Evolutionary conservation across 2,113 vertebrate genomes (phyloP).

Genomic region (Turdus rufiventris): DNA sequence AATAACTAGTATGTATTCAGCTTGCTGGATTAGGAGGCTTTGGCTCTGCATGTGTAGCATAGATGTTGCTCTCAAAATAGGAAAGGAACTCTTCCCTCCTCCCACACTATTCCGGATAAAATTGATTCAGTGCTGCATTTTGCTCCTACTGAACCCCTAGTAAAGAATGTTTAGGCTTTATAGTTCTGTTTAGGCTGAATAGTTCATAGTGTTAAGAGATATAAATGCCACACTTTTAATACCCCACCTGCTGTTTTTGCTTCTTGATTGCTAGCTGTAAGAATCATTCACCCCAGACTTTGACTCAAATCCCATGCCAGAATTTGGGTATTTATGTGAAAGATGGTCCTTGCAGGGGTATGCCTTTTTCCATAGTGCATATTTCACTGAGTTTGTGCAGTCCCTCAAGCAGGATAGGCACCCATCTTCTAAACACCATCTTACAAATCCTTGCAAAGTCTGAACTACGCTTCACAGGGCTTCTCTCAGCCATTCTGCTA

Average conservation of each 20-base stretch:
- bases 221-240: neutral
- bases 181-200: neutral
- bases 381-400: neutral
- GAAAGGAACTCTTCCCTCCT: neutral
- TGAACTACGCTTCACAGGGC: neutral
- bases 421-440: neutral
- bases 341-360: neutral
- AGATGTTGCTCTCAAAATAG: constrained; percentile 44
- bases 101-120: neutral
- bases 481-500: neutral
- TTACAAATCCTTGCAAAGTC: neutral
- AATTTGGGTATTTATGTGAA: neutral
- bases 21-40: constrained; percentile 29
- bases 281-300: neutral
- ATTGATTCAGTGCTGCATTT: neutral
- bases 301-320: neutral
- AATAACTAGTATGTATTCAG: constrained; percentile 55
- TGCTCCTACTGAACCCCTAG: neutral
- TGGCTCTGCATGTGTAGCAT: constrained; percentile 36
- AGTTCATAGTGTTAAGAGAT: neutral
- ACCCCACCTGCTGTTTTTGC: rapidly evolving
- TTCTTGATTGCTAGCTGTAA: neutral
- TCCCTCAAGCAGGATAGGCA: neutral
- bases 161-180: neutral
- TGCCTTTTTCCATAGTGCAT: neutral